A percentile compares a stretch with the other conserved stretches of the same genome.
Evolutionary conservation across 37 sponge, comb jelly and placozoan species (phyloP).

Genomic region (Theonella swinhoei): DNA sequence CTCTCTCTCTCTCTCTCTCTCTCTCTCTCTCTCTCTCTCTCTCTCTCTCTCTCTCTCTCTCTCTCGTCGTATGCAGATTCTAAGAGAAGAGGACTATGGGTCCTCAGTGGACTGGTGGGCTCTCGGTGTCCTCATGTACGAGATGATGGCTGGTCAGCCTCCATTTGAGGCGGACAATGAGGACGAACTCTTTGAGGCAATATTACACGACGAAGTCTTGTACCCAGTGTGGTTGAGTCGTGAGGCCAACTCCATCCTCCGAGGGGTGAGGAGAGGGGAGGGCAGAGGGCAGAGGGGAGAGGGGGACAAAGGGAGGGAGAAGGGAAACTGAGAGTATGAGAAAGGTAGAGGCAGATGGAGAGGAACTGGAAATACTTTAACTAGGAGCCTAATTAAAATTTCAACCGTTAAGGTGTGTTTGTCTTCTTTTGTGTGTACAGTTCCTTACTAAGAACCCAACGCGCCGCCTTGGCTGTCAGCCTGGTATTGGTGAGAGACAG

Average conservation of each 20-base stretch:
- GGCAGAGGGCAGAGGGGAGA: neutral
- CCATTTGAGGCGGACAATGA: constrained; percentile 99
- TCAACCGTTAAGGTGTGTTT: too few species aligned
- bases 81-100: constrained; percentile 92
- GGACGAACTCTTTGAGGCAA: constrained; percentile 95
- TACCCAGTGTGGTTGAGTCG: constrained; percentile 96
- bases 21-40: neutral
- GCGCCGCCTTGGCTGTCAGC: constrained; percentile 88
- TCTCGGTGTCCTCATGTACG: constrained; percentile 98
- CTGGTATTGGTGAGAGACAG: constrained; percentile 83
- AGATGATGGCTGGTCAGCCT: constrained; percentile 99
- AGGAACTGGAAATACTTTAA: neutral
- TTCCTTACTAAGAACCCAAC: constrained; percentile 89
- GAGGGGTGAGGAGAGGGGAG: constrained; percentile 80
- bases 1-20: neutral
- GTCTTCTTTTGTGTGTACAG: too few species aligned
- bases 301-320: neutral
- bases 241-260: constrained; percentile 91
- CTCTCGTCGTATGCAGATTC: constrained; percentile 45
- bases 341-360: neutral
- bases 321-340: neutral
- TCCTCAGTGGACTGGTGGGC: constrained; percentile 99
- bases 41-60: constrained; percentile 6
- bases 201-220: constrained; percentile 94
- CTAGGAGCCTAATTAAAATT: too few species aligned